phyloP scores from a whole-genome alignment of 2,113 vertebrate species.

The Cryptotis parvus region DNA sequence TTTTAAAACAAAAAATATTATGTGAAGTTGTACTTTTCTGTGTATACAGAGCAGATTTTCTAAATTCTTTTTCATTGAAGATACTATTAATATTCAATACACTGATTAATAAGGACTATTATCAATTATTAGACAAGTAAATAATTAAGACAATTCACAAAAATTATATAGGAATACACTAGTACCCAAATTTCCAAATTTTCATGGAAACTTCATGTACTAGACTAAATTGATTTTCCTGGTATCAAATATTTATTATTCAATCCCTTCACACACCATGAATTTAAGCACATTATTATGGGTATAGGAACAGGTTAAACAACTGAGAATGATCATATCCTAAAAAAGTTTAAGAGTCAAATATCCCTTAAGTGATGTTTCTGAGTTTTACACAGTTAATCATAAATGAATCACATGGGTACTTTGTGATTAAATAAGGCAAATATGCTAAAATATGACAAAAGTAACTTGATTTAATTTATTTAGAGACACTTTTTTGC shows the following conservation, averaged over 20 bases:
- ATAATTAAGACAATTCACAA: constrained; percentile 47
- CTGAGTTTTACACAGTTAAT: neutral
- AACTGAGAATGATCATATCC: neutral
- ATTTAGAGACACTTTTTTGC: constrained; percentile 16
- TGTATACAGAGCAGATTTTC: neutral
- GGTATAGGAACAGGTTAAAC: neutral
- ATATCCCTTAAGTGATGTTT: neutral
- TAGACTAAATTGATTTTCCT: neutral
- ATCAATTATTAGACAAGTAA: constrained; percentile 1
- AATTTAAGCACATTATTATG: neutral
- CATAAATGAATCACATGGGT: neutral
- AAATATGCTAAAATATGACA: constrained; percentile 40
- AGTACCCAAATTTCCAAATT: constrained; percentile 15
- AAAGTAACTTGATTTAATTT: constrained; percentile 21
- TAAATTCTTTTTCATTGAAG: constrained; percentile 27
- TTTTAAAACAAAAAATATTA: constrained; percentile 43
- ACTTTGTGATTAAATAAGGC: constrained; percentile 10
- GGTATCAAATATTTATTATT: constrained; percentile 1
- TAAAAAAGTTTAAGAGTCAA: constrained; percentile 17
- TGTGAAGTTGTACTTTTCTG: constrained; percentile 17
- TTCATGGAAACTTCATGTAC: neutral
- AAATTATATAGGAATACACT: constrained; percentile 39
- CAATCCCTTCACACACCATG: neutral
- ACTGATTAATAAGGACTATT: constrained; percentile 29
- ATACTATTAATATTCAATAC: constrained; percentile 1